phyloP scores from a whole-genome alignment of 2,113 vertebrate species.

The Boulengeromyrus knoepffleri region DNA sequence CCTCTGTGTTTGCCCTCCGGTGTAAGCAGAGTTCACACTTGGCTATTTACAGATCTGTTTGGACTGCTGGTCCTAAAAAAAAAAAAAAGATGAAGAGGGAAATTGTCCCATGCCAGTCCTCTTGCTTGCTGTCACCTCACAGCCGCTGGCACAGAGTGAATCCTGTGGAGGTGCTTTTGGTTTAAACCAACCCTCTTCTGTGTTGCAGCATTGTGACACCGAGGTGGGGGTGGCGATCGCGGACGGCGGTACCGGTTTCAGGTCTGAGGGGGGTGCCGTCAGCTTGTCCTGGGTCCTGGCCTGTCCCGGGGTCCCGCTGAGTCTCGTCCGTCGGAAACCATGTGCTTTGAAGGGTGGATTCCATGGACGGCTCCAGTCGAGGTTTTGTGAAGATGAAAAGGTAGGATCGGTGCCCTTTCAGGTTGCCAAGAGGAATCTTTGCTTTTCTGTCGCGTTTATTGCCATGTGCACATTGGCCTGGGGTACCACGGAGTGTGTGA shows the following conservation, averaged over 20 bases:
- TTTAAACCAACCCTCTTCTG: background rate
- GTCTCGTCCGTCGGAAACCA: conserved; percentile 25
- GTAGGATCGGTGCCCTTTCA: conserved; percentile 6
- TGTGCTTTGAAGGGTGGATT: conserved; percentile 36
- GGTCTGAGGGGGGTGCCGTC: background rate
- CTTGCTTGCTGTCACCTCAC: background rate
- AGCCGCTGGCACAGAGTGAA: background rate
- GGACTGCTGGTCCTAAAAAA: background rate
- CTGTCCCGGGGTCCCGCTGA: conserved; percentile 1
- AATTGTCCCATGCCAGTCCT: background rate
- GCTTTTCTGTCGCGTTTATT: background rate
- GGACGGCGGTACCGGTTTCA: background rate
- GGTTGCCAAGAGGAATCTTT: background rate
- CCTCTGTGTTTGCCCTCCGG: conserved; percentile 3
- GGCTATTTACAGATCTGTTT: background rate
- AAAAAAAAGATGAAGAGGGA: background rate
- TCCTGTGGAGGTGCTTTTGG: background rate
- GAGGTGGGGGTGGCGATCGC: background rate
- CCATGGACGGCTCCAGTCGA: conserved; percentile 29
- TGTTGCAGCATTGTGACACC: background rate
- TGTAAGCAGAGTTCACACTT: background rate
- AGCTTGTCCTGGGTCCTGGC: conserved; percentile 14
- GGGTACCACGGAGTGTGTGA: background rate
- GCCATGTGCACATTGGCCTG: background rate
- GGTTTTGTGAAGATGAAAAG: conserved; percentile 45